phyloP scores from a whole-genome alignment of 2,113 vertebrate genomes.

The Blennius ocellaris region DNA sequence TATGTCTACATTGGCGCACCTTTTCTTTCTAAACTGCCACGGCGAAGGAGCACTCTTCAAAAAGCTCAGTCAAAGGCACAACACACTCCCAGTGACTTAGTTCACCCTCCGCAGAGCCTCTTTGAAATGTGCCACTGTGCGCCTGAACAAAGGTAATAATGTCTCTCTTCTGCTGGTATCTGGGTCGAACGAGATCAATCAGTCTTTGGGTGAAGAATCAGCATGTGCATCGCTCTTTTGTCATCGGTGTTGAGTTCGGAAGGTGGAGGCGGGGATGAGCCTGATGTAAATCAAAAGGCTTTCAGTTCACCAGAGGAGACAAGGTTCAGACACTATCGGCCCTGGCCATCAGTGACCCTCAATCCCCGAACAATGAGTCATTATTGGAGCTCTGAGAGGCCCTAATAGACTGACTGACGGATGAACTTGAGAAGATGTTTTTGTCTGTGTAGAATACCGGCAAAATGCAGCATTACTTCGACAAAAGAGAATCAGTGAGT shows the following conservation, averaged over 20 bases:
- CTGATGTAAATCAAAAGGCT: constrained; percentile 79
- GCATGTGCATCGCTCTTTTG: constrained; percentile 74
- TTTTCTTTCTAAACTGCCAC: constrained; percentile 60
- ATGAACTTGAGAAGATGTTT: constrained; percentile 64
- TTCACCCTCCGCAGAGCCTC: constrained; percentile 45
- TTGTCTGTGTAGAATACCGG: constrained; percentile 39
- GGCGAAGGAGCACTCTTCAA: constrained; percentile 58
- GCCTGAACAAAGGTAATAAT: constrained; percentile 73
- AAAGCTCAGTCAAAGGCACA: constrained; percentile 47
- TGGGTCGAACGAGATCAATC: constrained; percentile 77
- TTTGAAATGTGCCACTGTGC: constrained; percentile 72
- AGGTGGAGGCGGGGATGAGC: constrained; percentile 63
- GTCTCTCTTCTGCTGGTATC: constrained; percentile 64
- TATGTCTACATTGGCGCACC: constrained; percentile 56
- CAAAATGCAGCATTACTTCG: constrained; percentile 18
- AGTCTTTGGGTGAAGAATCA: constrained; percentile 69
- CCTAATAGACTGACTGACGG: constrained; percentile 80
- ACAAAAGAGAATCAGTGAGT: constrained; percentile 19
- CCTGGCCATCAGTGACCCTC: constrained; percentile 77
- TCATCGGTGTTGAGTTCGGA: constrained; percentile 59
- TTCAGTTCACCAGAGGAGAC: constrained; percentile 63
- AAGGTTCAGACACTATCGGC: constrained; percentile 74
- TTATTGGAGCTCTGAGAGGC: constrained; percentile 70
- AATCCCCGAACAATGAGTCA: constrained; percentile 79
- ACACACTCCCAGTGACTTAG: constrained; percentile 43